Evolutionary conservation across 2,113 vertebrate genomes (phyloP).

Genomic region (Serilophus lunatus): DNA sequence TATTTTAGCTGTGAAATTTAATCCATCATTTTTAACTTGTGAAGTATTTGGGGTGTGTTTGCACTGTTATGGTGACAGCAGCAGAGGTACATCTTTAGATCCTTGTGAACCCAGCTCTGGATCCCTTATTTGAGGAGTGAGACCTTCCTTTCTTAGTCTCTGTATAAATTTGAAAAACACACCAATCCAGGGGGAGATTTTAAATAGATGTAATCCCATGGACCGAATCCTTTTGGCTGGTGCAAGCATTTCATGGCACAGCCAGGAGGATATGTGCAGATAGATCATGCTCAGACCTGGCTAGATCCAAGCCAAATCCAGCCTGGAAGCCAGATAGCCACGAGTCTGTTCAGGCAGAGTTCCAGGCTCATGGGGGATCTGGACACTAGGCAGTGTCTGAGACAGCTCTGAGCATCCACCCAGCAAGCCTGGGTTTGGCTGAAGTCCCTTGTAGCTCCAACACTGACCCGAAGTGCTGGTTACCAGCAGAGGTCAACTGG

Average conservation of each 20-base stretch:
- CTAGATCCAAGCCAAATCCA: neutral
- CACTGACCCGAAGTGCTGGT: neutral
- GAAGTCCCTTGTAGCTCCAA: neutral
- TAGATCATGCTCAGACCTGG: rapidly evolving
- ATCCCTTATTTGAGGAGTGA: neutral
- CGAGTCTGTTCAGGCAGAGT: rapidly evolving
- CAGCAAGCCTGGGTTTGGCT: neutral
- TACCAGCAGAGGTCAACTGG: neutral
- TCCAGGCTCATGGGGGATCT: neutral
- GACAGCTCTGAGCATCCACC: neutral
- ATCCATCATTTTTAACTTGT: neutral
- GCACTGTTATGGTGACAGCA: neutral
- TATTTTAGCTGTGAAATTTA: neutral
- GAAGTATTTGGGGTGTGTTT: neutral
- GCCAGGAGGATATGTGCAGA: neutral
- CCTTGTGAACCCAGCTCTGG: neutral
- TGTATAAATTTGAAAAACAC: neutral
- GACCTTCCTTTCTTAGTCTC: neutral
- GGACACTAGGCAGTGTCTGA: neutral
- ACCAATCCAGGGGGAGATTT: neutral
- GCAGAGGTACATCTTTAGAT: neutral
- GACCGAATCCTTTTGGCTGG: neutral
- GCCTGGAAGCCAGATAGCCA: neutral
- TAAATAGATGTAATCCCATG: neutral
- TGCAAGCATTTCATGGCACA: neutral